Conservation (phyloP, 2,888 invertebrate species). For the Linyphia triangularis region DNA sequence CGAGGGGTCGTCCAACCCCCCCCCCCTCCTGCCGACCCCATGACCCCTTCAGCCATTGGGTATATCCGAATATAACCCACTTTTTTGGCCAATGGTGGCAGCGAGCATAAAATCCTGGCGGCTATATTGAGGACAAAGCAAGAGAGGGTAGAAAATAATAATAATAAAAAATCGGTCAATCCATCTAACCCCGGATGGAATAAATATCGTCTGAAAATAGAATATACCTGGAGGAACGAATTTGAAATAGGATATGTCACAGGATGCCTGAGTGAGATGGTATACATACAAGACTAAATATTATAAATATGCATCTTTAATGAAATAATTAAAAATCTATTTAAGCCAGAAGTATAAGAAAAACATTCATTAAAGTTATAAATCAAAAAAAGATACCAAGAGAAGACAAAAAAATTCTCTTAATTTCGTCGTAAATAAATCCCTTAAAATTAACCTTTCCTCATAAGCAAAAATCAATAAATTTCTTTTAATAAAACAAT, state of each 20-base stretch:
- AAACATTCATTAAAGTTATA: neutral
- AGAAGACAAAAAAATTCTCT: too few species aligned
- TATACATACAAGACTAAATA: too few species aligned
- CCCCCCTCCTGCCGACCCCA: constrained; percentile 52
- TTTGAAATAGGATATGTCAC: neutral
- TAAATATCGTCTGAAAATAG: neutral
- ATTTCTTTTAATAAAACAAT: too few species aligned
- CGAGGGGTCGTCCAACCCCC: constrained; percentile 51
- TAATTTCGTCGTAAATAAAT: too few species aligned
- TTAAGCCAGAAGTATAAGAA: neutral
- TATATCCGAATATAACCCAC: constrained; percentile 67
- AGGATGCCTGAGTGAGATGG: neutral
- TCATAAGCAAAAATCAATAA: too few species aligned
- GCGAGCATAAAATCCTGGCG: constrained; percentile 31
- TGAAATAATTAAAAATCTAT: neutral
- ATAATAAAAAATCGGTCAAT: constrained; percentile 20
- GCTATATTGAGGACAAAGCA: constrained; percentile 25
- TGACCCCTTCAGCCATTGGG: constrained; percentile 69
- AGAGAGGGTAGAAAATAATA: neutral
- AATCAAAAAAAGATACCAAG: too few species aligned
- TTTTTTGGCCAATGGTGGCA: constrained; percentile 56
- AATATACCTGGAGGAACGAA: neutral
- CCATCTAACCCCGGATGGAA: neutral
- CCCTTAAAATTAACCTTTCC: too few species aligned
- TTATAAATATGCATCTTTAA: neutral